Evolutionary conservation across 2,113 vertebrate species (phyloP).

Genomic region (Tinamus guttatus): DNA sequence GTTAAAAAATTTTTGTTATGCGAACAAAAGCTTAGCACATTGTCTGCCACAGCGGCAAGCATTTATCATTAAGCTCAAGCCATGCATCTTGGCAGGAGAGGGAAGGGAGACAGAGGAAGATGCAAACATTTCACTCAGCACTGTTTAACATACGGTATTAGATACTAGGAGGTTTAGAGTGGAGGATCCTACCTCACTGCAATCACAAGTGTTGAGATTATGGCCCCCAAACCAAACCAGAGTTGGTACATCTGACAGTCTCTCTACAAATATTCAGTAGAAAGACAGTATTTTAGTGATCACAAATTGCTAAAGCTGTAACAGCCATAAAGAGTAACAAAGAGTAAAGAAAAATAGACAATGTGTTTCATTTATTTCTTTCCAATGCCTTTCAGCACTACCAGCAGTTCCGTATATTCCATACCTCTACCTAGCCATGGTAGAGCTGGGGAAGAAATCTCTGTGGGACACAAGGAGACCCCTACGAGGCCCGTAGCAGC

Average conservation of each 20-base stretch:
- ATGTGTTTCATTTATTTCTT: neutral
- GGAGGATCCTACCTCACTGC: neutral
- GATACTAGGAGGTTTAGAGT: neutral
- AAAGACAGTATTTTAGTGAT: neutral
- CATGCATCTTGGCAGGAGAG: neutral
- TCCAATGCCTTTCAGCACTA: neutral
- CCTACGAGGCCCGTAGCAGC: neutral
- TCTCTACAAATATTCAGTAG: neutral
- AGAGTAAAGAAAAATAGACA: neutral
- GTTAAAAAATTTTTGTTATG: neutral
- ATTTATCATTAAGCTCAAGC: slow-evolving; percentile 2
- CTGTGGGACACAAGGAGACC: neutral
- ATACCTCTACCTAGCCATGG: neutral
- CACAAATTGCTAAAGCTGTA: neutral
- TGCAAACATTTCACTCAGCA: neutral
- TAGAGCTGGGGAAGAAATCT: neutral
- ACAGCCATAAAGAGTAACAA: neutral
- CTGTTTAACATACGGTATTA: neutral
- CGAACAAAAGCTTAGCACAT: neutral
- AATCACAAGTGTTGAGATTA: neutral
- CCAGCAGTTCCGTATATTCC: neutral
- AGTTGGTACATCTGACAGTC: neutral
- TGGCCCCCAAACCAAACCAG: neutral
- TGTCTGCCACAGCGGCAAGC: neutral
- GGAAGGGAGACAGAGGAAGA: neutral